phyloP scores from a whole-genome alignment of 2,888 invertebrate species.

The Syrista parreyssii region DNA sequence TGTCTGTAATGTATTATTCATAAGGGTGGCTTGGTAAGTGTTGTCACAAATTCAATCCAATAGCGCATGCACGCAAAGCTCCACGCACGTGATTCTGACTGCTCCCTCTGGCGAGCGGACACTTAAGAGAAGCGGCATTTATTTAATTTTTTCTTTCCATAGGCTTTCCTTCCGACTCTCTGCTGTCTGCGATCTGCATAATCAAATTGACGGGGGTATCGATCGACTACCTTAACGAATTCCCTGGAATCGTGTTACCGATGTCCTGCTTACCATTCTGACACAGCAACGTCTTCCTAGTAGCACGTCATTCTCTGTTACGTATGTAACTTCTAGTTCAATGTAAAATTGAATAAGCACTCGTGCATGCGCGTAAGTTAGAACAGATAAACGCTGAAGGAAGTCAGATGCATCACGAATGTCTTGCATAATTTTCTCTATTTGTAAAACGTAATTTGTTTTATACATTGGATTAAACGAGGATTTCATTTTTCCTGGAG shows the following conservation, averaged over 20 bases:
- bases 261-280: neutral
- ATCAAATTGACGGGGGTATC: neutral
- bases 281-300: neutral
- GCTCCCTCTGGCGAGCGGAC: neutral
- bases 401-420: no score
- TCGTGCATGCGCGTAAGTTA: no score
- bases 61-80: constrained; percentile 22
- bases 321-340: neutral
- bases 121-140: neutral
- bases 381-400: neutral
- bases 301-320: neutral
- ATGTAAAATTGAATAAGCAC: no score
- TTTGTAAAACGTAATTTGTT: neutral
- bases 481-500: neutral
- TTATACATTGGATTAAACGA: neutral
- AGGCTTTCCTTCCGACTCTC: neutral
- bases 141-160: neutral
- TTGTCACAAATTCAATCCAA: constrained; percentile 53
- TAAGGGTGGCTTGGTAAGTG: constrained; percentile 43
- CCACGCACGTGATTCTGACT: neutral
- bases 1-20: constrained; percentile 44
- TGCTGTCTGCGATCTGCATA: neutral
- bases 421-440: no score
- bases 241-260: neutral
- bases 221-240: neutral